Conservation (phyloP, 2,888 invertebrate genomes). For the Limnephilus marmoratus region DNA sequence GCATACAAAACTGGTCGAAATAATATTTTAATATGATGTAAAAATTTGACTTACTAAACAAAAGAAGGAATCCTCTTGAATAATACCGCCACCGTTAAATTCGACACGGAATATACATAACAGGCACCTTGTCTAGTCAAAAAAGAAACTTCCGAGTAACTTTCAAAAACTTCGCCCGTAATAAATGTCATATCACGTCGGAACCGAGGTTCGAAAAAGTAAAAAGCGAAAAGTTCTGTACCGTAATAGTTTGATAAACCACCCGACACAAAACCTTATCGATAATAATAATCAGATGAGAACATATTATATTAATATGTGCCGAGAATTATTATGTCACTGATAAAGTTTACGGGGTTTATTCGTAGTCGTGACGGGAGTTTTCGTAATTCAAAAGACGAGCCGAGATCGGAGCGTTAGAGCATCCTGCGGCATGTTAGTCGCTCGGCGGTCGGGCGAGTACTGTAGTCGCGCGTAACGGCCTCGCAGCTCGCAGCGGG, state of each 20-base stretch:
- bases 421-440: constrained; percentile 38
- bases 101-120: constrained; percentile 41
- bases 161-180: constrained; percentile 56
- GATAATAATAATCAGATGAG: constrained; percentile 41
- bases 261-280: constrained; percentile 25
- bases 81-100: constrained; percentile 33
- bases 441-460: constrained; percentile 52
- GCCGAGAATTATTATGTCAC: constrained; percentile 32
- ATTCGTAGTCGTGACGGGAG: not conserved
- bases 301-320: constrained; percentile 9
- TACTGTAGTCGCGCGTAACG: constrained; percentile 33
- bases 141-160: constrained; percentile 44
- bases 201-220: not conserved
- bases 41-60: constrained; percentile 36
- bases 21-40: not conserved
- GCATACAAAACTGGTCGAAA: not conserved
- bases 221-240: constrained; percentile 36
- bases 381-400: not conserved
- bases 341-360: constrained; percentile 10
- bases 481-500: not conserved
- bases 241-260: constrained; percentile 15
- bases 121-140: constrained; percentile 33
- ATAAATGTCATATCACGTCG: constrained; percentile 60
- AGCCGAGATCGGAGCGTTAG: not conserved
- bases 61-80: constrained; percentile 23